Evolutionary conservation across 2,797 vertebrate genomes (phyloP).

Genomic region (Microctenopoma stevenorrisi): DNA sequence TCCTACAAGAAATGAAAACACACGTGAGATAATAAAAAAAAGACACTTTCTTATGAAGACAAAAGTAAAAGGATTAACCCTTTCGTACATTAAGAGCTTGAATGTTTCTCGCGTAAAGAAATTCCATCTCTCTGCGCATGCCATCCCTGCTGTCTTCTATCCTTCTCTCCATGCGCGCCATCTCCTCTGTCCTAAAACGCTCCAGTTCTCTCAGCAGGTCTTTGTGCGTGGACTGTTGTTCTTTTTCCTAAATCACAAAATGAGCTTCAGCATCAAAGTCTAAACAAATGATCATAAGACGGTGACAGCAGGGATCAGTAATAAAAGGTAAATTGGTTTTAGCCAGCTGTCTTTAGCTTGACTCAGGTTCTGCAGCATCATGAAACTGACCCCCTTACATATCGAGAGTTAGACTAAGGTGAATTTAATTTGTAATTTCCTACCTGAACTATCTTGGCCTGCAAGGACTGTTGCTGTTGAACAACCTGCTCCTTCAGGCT

Average conservation of each 20-base stretch:
- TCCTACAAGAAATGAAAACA: conserved; percentile 46
- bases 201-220: conserved; percentile 88
- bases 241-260: conserved; percentile 84
- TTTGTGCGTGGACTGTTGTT: conserved; percentile 87
- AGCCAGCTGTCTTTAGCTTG: too few relatives aligned
- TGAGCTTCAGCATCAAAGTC: not conserved
- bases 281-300: not conserved
- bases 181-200: conserved; percentile 91
- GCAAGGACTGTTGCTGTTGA: conserved; percentile 84
- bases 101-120: conserved; percentile 87
- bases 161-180: conserved; percentile 85
- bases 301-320: not conserved
- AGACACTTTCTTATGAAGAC: not conserved
- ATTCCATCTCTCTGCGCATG: conserved; percentile 91
- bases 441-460: conserved; percentile 86
- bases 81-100: conserved; percentile 68
- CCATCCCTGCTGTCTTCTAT: conserved; percentile 91
- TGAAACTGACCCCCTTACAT: too few relatives aligned
- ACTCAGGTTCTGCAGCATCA: too few relatives aligned
- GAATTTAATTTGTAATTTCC: not conserved
- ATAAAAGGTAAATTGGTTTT: not conserved
- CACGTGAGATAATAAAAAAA: not conserved
- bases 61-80: not conserved
- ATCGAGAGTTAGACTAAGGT: not conserved
- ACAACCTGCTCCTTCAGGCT: conserved; percentile 89